Conservation (phyloP, 2,888 invertebrate genomes). For the Syrista parreyssii region DNA sequence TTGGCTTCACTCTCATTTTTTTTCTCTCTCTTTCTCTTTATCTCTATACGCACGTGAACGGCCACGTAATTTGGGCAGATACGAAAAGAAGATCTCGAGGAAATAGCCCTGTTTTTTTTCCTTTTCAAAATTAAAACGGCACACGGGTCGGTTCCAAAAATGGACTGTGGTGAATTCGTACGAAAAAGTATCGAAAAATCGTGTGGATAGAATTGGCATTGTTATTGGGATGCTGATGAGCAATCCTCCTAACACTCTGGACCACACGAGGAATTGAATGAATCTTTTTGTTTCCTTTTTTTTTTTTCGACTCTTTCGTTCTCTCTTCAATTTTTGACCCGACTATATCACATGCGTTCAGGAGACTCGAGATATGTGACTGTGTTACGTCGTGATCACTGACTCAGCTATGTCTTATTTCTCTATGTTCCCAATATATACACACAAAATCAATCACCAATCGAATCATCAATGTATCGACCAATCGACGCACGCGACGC, state of each 20-base stretch:
- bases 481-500: slow-evolving; percentile 53
- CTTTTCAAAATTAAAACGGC: neutral
- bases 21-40: neutral
- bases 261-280: neutral
- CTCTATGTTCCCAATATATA: slow-evolving; percentile 47
- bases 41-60: neutral
- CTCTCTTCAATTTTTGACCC: neutral
- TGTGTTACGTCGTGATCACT: slow-evolving; percentile 37
- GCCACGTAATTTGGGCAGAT: neutral
- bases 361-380: slow-evolving; percentile 4
- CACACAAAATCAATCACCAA: slow-evolving; percentile 41
- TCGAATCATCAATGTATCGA: slow-evolving; percentile 33
- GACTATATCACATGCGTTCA: slow-evolving; percentile 33
- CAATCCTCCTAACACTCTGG: neutral
- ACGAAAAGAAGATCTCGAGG: neutral
- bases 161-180: neutral
- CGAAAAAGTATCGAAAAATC: neutral
- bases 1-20: neutral
- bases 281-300: neutral
- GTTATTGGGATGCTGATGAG: neutral
- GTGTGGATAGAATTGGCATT: neutral
- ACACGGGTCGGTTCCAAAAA: neutral
- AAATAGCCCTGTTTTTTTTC: neutral
- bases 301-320: neutral
- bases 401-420: slow-evolving; percentile 61